Percentiles rank a stretch among this genome's conserved stretches.
Conservation (phyloP, 1,140 invertebrate species). For the Mizuhopecten yessoensis region DNA sequence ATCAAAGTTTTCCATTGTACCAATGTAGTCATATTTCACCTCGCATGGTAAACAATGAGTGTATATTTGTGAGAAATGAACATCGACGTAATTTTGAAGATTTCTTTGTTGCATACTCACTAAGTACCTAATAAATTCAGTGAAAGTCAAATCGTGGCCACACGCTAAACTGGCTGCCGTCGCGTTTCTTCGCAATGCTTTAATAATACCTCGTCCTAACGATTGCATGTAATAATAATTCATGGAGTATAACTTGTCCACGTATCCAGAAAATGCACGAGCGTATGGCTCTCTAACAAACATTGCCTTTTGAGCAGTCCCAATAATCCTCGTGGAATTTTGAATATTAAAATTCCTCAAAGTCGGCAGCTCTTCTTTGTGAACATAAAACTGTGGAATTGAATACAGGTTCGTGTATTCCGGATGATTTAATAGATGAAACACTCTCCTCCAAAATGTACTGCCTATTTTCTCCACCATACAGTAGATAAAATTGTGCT, state of each 20-base stretch:
- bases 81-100: background rate
- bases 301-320: background rate
- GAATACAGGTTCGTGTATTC: background rate
- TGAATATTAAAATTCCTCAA: background rate
- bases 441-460: background rate
- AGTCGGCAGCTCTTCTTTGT: background rate
- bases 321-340: background rate
- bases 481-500: conserved; percentile 14
- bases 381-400: background rate
- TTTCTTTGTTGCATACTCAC: background rate
- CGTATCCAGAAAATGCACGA: background rate
- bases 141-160: background rate
- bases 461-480: background rate
- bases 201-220: background rate
- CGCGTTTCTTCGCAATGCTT: background rate
- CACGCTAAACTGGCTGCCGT: background rate
- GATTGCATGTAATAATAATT: conserved; percentile 5
- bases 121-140: background rate
- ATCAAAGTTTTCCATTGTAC: conserved; percentile 17
- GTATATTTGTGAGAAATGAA: conserved; percentile 8
- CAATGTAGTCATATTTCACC: background rate
- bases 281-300: background rate
- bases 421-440: background rate
- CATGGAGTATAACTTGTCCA: background rate
- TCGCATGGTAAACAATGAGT: background rate